Evolutionary conservation across 2,888 invertebrate species (phyloP), one percentile per base, ranked within the genome.

Genomic region (Tuta absoluta): DNA sequence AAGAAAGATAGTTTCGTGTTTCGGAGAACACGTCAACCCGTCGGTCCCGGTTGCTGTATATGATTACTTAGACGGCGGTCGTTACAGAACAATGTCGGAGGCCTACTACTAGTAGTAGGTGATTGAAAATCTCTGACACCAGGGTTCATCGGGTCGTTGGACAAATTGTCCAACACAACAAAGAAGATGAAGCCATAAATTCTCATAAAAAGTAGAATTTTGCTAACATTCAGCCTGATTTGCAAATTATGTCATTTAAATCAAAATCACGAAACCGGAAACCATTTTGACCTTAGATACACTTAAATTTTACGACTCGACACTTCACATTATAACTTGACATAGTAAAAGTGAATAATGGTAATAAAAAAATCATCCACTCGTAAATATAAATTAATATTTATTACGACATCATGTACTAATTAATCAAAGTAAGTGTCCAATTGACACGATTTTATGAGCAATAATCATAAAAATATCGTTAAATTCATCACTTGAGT

Each of bases 401-500:
- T 45, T 59, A 64, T 57, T 53, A 56, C 53, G 61, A 41, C 51
- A 61, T 33, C 45, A 45, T 59, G 49, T 60, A 17, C 28, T 45
- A 64, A 64, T 64, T 53, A 60, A 64, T 64, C 59, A 61, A 33
- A 53, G 38, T 49, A 49, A 64, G 37, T 60, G 60, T 41, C 51
- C 38, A 60, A 56, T 61, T 64, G 53, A 61, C 64, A 64, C 64
- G 23, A 61, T 64, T 64, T 28, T 28, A 33, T 53, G 51, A 53
- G n/a, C 51, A 24, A 56, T 62, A 61, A 61, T 21, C 14, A 12
- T 23, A 53, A 38, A 60, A 23, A 60, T 23, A 59, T 10, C 38
- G 58, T 59, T 59, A 19, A 11, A 19, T 57, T 19, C 58, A 58
- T 19, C 37, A 58, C 38, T 58, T 58, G 8, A 58, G 33, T 33